Conservation (phyloP, 2,888 invertebrate genomes). For the Xestia sexstrigata region DNA sequence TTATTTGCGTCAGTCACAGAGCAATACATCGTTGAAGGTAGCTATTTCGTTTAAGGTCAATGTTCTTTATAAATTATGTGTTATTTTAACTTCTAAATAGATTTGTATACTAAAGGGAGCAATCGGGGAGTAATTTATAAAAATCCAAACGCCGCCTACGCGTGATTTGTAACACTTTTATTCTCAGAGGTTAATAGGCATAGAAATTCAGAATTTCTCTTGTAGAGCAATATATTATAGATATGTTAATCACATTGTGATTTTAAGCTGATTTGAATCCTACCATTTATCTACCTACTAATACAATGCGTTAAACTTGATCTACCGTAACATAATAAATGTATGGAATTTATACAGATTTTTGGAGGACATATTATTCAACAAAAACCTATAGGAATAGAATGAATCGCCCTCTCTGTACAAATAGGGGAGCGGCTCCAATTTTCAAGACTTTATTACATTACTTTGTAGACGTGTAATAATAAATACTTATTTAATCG, state of each 20-base stretch:
- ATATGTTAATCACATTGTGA: background rate
- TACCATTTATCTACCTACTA: background rate
- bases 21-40: background rate
- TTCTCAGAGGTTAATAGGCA: background rate
- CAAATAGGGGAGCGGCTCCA: background rate
- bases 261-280: background rate
- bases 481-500: background rate
- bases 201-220: background rate
- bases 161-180: slow-evolving; percentile 6
- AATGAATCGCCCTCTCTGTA: background rate
- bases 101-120: background rate
- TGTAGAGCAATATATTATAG: background rate
- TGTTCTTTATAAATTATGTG: background rate
- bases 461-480: slow-evolving; percentile 16
- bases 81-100: background rate
- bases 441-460: slow-evolving; percentile 21
- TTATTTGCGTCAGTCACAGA: slow-evolving; percentile 6
- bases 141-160: background rate
- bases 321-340: background rate
- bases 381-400: background rate
- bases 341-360: background rate
- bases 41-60: slow-evolving; percentile 8
- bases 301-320: background rate
- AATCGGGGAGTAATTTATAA: slow-evolving; percentile 19
- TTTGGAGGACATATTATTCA: background rate